phyloP scores from a whole-genome alignment of 2,797 vertebrate genomes.

The Scomberomorus guttatus region DNA sequence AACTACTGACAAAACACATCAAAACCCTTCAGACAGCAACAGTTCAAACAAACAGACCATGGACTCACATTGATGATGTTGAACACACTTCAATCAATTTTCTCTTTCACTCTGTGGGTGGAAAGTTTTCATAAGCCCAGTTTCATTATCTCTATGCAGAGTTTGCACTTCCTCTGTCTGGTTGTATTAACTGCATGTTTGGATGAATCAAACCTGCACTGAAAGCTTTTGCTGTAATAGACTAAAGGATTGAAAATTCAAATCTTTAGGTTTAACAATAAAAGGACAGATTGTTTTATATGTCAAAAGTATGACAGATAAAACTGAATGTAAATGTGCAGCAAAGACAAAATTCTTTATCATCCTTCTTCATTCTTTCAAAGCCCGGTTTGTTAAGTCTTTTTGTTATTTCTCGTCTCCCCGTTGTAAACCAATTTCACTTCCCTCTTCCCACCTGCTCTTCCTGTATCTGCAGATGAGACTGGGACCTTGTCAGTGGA shows the following conservation, averaged over 20 bases:
- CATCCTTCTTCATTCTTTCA: background rate
- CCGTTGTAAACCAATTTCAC: background rate
- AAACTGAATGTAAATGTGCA: background rate
- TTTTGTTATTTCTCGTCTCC: background rate
- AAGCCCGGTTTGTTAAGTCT: background rate
- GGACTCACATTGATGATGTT: background rate
- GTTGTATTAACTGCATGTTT: background rate
- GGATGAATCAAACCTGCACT: background rate
- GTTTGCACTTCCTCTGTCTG: background rate
- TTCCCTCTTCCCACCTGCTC: background rate
- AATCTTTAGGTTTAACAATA: background rate
- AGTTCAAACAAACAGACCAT: conserved; percentile 1
- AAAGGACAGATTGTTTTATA: too few species aligned
- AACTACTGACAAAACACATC: conserved; percentile 34
- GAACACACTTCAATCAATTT: background rate
- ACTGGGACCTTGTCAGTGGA: conserved; percentile 11
- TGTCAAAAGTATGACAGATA: background rate
- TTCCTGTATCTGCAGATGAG: conserved; percentile 15
- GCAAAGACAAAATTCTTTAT: background rate
- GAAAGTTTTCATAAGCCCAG: background rate
- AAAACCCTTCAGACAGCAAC: conserved; percentile 12
- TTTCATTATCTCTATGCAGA: background rate
- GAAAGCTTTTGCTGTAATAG: background rate
- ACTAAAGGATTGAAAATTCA: background rate
- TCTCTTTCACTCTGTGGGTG: background rate